A percentile compares a stretch with the other conserved stretches of the same genome.
phyloP scores from a whole-genome alignment of 2,113 vertebrate genomes.

The Dascyllus trimaculatus region DNA sequence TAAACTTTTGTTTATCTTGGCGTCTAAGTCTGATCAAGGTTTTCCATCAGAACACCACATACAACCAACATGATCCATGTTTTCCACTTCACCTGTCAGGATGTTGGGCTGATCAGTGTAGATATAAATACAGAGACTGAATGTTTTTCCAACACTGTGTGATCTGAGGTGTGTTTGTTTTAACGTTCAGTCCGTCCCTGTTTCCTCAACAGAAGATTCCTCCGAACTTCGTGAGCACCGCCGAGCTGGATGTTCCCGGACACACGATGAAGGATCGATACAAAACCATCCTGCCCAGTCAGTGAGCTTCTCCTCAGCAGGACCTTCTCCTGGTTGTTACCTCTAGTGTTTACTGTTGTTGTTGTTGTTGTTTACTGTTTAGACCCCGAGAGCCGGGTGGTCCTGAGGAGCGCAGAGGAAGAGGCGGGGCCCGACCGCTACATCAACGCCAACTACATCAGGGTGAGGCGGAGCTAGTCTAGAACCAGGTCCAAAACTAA shows the following conservation, averaged over 20 bases:
- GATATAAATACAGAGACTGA: no score
- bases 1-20: no score
- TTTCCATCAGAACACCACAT: no score
- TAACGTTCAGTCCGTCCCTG: background rate
- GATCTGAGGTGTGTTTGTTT: slow-evolving; percentile 5
- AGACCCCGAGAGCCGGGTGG: slow-evolving; percentile 92
- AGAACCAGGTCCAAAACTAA: no score
- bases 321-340: background rate
- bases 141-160: no score
- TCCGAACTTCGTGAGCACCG: slow-evolving; percentile 88
- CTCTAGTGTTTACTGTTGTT: no score
- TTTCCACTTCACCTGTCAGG: no score
- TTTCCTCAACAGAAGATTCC: slow-evolving; percentile 89
- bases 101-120: no score
- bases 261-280: slow-evolving; percentile 91
- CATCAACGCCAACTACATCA: slow-evolving; percentile 95
- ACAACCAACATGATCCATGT: no score
- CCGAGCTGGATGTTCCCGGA: slow-evolving; percentile 90
- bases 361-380: slow-evolving; percentile 25
- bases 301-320: slow-evolving; percentile 6
- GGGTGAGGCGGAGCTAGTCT: slow-evolving; percentile 79
- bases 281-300: slow-evolving; percentile 94
- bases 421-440: slow-evolving; percentile 85
- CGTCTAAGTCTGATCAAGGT: no score
- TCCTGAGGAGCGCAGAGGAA: slow-evolving; percentile 80